Conservation (phyloP, 2,113 vertebrate species). For the Cygnus atratus region DNA sequence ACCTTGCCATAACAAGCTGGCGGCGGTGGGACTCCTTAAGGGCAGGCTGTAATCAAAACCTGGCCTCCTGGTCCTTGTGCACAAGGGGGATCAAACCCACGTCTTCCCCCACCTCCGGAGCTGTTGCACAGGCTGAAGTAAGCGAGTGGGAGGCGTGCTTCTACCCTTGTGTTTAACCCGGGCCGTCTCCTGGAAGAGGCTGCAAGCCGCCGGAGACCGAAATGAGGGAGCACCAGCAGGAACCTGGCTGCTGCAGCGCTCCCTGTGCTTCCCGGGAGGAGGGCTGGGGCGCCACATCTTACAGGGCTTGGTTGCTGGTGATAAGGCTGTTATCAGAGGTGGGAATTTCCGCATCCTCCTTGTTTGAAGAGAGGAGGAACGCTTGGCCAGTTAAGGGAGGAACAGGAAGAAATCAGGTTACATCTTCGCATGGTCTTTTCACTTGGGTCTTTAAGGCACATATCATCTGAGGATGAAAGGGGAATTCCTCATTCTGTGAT, state of each 20-base stretch:
- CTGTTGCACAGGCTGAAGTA: not conserved
- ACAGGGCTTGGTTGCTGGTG: not conserved
- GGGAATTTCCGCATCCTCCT: not conserved
- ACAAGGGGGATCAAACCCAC: not conserved
- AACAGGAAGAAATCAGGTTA: not conserved
- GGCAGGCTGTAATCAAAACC: not conserved
- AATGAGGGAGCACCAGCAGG: not conserved
- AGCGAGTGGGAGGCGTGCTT: not conserved
- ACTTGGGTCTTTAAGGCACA: not conserved
- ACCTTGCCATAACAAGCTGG: not conserved
- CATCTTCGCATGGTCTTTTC: not conserved
- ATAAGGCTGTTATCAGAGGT: not conserved
- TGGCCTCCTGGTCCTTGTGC: not conserved
- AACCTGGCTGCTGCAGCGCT: not conserved
- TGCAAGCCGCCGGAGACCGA: not conserved
- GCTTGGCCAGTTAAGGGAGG: not conserved
- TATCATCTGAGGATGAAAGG: not conserved
- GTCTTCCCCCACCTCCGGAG: not conserved
- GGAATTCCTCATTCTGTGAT: not conserved
- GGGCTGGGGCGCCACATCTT: not conserved
- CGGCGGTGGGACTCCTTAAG: not conserved
- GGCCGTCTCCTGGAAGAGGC: accelerated
- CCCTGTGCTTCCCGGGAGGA: not conserved
- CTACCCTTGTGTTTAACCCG: not conserved
- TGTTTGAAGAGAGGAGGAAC: not conserved